Base-by-base conservation (phyloP, 2,113 vertebrate species). In the Oenanthe oenanthe region DNA sequence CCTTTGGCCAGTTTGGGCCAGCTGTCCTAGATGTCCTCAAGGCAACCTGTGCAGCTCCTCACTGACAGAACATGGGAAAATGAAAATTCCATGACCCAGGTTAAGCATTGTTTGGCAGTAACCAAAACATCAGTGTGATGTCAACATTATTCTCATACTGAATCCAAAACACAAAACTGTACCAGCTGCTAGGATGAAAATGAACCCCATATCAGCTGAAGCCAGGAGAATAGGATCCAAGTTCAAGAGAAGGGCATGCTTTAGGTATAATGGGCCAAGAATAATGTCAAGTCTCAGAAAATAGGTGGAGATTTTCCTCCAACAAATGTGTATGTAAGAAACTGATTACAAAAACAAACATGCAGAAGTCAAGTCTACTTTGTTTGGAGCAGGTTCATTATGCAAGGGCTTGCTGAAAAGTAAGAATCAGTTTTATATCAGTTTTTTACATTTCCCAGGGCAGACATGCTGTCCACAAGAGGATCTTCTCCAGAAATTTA, bases 281-380 rank as follows among this genome's bases (percentile, higher is more conserved):
- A 80, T 15, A 13, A 31, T 60, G 65, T 54, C 24, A 89, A 71
- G 47, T 60, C 51, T 92, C 26, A 77, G 65, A 88, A 93, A 89
- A 45, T 13, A 74, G 38, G 34, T 60, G 42, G 38, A 68, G 51
- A 17, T 42, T 61, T 91, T 91, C 28, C 51, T 87, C 20, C 42
- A 62, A 40, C 26, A 76, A 31, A 62, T 17, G 10, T 0, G 0
- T 51, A 3, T 67, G 16, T 56, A 51, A 54, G 56, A 77, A 86
- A 45, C 31, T 73, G 47, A 40, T 71, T 77, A 76, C 7, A 58
- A 62, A 74, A 28, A 19, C 22, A 83, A 76, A 61, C 12, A 42
- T 13, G 36, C 6, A 51, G 45, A 56, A 79, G 7, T 36, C 22
- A 65, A 65, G 24, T 72, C 45, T 73, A 26, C 43, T 78, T 74